Conservation (phyloP, 2,888 invertebrate genomes). For the Tigriopus californicus region DNA sequence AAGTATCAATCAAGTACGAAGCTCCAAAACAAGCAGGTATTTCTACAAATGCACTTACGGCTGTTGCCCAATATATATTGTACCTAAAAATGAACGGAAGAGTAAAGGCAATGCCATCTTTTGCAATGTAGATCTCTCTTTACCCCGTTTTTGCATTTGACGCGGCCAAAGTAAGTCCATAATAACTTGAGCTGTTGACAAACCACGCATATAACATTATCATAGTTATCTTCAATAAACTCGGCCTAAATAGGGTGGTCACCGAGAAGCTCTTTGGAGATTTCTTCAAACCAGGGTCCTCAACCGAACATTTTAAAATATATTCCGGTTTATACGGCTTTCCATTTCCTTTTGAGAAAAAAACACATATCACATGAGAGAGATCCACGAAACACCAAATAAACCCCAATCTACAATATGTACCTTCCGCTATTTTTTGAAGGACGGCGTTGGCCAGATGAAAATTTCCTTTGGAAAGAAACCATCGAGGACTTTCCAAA, state of each 20-base stretch:
- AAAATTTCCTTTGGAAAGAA: not conserved
- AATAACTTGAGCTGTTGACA: slow-evolving; percentile 30
- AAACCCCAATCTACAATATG: no score
- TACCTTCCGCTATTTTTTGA: not conserved
- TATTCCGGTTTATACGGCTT: no score
- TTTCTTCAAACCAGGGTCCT: no score
- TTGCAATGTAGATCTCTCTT: no score
- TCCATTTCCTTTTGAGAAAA: no score
- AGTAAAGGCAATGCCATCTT: no score
- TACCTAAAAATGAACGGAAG: no score
- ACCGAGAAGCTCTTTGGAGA: not conserved
- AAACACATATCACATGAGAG: no score
- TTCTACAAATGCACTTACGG: slow-evolving; percentile 26
- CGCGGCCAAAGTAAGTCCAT: slow-evolving; percentile 29
- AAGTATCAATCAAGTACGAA: not conserved
- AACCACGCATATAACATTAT: slow-evolving; percentile 20
- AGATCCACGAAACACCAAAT: no score
- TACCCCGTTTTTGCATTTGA: slow-evolving; percentile 23
- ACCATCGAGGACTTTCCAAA: not conserved
- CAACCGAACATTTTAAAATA: no score
- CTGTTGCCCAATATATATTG: slow-evolving; percentile 26
- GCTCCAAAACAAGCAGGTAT: slow-evolving; percentile 23
- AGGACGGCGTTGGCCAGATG: not conserved
- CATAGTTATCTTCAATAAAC: not conserved
- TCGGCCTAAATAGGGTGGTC: not conserved